Evolutionary conservation across 2,888 invertebrate species (phyloP).

Genomic region (Eurytoma californica): DNA sequence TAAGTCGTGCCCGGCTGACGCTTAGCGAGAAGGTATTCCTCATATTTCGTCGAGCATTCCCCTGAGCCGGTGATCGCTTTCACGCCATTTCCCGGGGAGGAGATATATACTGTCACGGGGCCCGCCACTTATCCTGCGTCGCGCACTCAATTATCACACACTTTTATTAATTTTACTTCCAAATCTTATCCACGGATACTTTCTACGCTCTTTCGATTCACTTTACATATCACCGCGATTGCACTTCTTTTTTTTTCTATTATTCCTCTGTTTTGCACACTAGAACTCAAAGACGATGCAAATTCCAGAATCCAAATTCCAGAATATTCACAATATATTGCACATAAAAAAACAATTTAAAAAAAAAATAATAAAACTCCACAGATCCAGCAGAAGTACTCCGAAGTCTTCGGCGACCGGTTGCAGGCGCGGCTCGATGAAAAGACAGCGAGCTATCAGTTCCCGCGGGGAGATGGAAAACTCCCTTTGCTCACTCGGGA

Average conservation of each 20-base stretch:
- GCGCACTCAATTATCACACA: conserved; percentile 30
- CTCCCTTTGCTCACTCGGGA: no score
- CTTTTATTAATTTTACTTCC: background rate
- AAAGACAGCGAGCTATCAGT: conserved; percentile 2
- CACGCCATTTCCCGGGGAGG: conserved; percentile 52
- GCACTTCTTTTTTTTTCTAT: conserved; percentile 29
- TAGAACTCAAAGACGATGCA: background rate
- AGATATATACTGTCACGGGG: background rate
- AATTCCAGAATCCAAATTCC: conserved; percentile 1
- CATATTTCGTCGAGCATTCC: conserved; percentile 68
- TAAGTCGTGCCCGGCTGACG: conserved; percentile 64
- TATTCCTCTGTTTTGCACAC: conserved; percentile 48
- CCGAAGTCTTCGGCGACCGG: background rate
- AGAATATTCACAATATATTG: conserved; percentile 3
- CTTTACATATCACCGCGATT: conserved; percentile 11
- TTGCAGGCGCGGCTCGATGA: background rate
- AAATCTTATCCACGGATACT: background rate
- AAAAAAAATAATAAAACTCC: conserved; percentile 4
- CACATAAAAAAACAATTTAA: background rate
- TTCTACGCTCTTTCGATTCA: conserved; percentile 1
- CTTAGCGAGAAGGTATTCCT: conserved; percentile 67
- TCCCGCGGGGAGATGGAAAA: background rate
- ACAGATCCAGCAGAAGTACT: background rate
- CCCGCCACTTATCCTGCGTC: background rate
- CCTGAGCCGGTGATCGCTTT: conserved; percentile 22